Evolutionary conservation across 2,113 vertebrate genomes (phyloP).

Genomic region (Donacobius atricapilla): DNA sequence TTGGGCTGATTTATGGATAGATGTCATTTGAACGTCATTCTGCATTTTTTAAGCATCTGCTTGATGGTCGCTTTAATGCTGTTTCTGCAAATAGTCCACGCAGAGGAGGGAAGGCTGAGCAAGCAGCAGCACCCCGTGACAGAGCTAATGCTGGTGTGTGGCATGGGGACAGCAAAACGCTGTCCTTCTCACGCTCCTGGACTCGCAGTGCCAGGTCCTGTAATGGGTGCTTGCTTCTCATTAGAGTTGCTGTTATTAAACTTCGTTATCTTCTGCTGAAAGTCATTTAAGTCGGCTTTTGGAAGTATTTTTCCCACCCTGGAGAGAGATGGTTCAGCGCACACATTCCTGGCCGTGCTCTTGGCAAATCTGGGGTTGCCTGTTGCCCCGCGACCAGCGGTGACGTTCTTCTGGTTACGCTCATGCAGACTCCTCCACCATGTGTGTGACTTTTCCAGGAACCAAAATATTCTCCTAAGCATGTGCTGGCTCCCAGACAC

Average conservation of each 20-base stretch:
- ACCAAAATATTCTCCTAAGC: background rate
- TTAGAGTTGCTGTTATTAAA: background rate
- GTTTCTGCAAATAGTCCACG: conserved; percentile 23
- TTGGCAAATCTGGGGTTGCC: background rate
- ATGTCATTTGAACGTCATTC: conserved; percentile 63
- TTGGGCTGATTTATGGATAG: conserved; percentile 69
- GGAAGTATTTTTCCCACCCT: background rate
- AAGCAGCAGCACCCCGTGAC: conserved; percentile 33
- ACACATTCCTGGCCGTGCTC: accelerated
- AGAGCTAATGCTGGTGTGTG: background rate
- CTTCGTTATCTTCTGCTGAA: background rate
- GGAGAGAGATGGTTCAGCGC: background rate
- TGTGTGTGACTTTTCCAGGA: background rate
- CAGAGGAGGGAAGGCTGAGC: conserved; percentile 20
- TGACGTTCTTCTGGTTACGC: background rate
- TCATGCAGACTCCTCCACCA: background rate
- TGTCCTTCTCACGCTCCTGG: background rate
- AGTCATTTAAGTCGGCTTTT: background rate
- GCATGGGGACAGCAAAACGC: background rate
- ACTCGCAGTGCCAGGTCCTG: background rate
- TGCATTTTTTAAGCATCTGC: conserved; percentile 63
- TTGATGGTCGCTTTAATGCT: conserved; percentile 47
- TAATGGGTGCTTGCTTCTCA: background rate
- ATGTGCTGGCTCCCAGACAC: background rate
- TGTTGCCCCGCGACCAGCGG: accelerated